These are phyloP conservation scores for Cryptoblepharus egeriae DNA, from an alignment of 2,797 vertebrate genomes.

Conservation along the genomic window DNA sequence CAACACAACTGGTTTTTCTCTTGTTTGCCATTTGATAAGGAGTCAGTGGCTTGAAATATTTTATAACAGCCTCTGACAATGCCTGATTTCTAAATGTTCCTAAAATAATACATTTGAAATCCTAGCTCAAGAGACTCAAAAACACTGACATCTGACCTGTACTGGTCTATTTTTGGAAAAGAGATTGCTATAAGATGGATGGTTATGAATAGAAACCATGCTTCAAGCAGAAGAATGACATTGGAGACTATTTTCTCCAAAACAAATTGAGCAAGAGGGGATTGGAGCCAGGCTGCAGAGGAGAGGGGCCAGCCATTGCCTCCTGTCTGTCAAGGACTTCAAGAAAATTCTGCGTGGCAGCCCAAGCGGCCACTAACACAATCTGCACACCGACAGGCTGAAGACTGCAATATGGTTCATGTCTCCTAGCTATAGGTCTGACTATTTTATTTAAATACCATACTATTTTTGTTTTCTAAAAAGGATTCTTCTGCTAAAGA, in stretches of 20 bases:
- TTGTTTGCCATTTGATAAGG: not conserved
- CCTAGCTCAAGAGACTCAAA: constrained; percentile 21
- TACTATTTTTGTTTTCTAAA: not conserved
- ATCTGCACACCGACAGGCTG: not conserved
- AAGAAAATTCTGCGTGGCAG: not conserved
- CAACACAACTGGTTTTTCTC: not conserved
- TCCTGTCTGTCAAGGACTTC: not conserved
- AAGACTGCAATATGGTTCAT: not conserved
- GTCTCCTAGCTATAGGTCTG: too few species aligned
- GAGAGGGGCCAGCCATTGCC: too few species aligned
- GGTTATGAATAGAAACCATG: constrained; percentile 4
- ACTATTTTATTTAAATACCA: not conserved
- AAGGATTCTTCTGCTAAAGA: too few species aligned
- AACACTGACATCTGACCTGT: not conserved
- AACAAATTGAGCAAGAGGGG: not conserved
- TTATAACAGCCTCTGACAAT: not conserved
- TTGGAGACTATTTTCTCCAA: not conserved
- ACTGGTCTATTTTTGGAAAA: constrained; percentile 18
- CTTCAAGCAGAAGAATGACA: not conserved
- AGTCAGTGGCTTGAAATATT: not conserved
- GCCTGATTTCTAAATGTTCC: not conserved
- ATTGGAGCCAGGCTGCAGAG: not conserved
- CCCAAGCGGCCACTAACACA: not conserved
- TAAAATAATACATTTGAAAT: not conserved
- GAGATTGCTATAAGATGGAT: not conserved